Evolutionary conservation across 2,888 invertebrate species (phyloP).

Genomic region (Apocheima hispidaria): DNA sequence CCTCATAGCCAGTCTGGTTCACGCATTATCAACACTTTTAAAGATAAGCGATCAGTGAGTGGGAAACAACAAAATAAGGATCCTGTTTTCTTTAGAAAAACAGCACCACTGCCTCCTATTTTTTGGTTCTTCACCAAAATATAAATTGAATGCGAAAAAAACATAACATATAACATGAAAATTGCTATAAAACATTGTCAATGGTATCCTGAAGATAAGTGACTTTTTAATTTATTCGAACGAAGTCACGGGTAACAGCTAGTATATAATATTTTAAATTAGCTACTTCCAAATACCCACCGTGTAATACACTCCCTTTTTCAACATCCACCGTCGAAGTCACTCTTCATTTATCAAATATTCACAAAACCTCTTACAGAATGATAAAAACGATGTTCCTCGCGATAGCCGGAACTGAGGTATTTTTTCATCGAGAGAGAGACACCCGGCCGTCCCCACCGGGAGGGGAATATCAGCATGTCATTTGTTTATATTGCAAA

Average conservation of each 20-base stretch:
- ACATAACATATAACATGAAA: no score
- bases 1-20: no score
- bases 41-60: no score
- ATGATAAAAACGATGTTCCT: slow-evolving; percentile 60
- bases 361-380: slow-evolving; percentile 61
- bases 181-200: no score
- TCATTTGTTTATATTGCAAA: slow-evolving; percentile 77
- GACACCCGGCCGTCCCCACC: slow-evolving; percentile 48
- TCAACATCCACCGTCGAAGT: slow-evolving; percentile 49
- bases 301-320: slow-evolving; percentile 38
- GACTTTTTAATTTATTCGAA: no score
- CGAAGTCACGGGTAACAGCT: no score
- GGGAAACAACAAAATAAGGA: no score
- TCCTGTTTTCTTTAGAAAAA: no score
- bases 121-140: no score
- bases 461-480: slow-evolving; percentile 69
- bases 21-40: no score
- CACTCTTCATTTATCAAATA: slow-evolving; percentile 62
- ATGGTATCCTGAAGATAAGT: no score
- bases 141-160: background rate
- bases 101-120: no score
- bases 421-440: slow-evolving; percentile 57
- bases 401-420: slow-evolving; percentile 57
- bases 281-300: background rate
- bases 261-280: background rate